Conservation (phyloP, 2,113 vertebrate species). For the Picathartes gymnocephalus region DNA sequence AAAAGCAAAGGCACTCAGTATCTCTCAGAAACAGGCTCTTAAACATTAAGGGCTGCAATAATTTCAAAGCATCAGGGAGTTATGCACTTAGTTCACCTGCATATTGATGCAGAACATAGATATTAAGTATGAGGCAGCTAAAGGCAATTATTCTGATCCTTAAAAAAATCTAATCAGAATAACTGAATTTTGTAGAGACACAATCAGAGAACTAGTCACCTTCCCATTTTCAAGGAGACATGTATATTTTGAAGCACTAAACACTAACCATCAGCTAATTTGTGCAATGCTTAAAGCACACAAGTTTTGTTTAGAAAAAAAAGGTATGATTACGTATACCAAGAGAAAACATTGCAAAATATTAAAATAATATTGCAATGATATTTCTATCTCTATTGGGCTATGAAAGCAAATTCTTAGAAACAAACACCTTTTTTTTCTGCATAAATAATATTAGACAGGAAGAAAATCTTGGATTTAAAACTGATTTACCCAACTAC, state of each 20-base stretch:
- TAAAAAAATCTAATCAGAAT: conserved; percentile 39
- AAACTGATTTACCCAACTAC: not conserved
- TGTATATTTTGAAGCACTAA: not conserved
- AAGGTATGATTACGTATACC: not conserved
- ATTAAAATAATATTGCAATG: not conserved
- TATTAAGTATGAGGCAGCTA: not conserved
- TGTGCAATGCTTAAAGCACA: not conserved
- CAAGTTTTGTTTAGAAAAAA: not conserved
- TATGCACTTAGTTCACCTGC: conserved; percentile 17
- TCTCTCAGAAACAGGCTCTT: not conserved
- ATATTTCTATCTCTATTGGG: not conserved
- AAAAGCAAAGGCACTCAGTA: not conserved
- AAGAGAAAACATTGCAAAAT: not conserved
- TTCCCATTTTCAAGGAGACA: conserved; percentile 49
- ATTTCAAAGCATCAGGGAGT: conserved; percentile 3
- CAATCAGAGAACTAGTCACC: conserved; percentile 43
- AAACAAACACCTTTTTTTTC: not conserved
- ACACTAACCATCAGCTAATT: not conserved
- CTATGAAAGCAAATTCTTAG: not conserved
- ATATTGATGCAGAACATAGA: conserved; percentile 5
- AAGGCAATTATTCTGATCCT: conserved; percentile 55
- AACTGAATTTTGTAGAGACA: conserved; percentile 33
- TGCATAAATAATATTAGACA: not conserved
- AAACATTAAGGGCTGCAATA: not conserved
- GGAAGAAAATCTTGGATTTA: not conserved